Base-by-base conservation (phyloP, 2,113 vertebrate species). In the Python bivittatus region DNA sequence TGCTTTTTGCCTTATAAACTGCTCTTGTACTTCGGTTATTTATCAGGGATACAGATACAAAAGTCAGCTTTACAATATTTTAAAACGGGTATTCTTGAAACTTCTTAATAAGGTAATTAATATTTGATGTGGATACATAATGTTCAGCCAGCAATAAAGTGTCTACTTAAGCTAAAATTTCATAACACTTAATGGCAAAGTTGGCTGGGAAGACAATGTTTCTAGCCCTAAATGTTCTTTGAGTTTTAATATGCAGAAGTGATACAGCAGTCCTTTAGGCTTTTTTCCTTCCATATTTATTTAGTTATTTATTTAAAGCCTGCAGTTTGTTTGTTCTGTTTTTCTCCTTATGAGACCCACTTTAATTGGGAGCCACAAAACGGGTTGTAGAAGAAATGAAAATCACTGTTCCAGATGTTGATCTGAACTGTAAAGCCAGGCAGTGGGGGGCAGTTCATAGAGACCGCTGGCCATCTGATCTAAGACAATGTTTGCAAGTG, bases 101-200 rank as follows among this genome's bases (percentile, higher is more conserved):
- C 85, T 44, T 88, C 60, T 72, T 52, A 90, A 17, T 79, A 86
- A 85, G 58, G 58, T 27, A 60, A 33, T 57, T 58, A 88, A 29
- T 44, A 79, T 57, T 56, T 72, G 60, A 87, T 86, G n/a, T 64
- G 52, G 91, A 72, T 79, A 92, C 91, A 88, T 88, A 68, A 86
- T 92, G 88, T 90, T 90, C 88, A 86, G 92, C 92, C 83, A 90
- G 61, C 92, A 86, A 72, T 54, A 79, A 60, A 93, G 87, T 58
- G 60, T 52, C 9, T 54, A 12, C 52, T 58, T 12, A 25, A 29
- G 48, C 52, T 52, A 54, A 54, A 12, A 42, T n/a, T 48, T 79
- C 53, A 86, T 87, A 58, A 79, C 10, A 13, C 22, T 25, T 90
- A 90, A 58, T 72, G 38, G 53, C 29, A 57, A 72, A 87, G 27